Conservation (phyloP, 2,797 vertebrate genomes). For the Synanceia verrucosa region DNA sequence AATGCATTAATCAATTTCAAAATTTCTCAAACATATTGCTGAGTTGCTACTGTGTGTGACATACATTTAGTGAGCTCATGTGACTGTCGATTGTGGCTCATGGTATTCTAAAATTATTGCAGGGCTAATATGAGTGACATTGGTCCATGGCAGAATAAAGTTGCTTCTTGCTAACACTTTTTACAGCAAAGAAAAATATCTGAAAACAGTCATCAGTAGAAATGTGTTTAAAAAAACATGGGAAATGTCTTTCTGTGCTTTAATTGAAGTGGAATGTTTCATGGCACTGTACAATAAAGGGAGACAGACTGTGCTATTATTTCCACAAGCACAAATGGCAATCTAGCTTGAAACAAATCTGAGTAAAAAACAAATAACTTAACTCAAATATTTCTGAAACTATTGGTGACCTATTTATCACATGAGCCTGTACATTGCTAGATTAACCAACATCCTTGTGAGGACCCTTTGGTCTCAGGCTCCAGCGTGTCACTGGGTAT, state of each 20-base stretch:
- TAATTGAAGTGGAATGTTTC: constrained; percentile 77
- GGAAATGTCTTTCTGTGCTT: constrained; percentile 77
- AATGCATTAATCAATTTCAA: constrained; percentile 51
- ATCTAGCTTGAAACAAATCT: constrained; percentile 52
- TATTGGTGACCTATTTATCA: constrained; percentile 54
- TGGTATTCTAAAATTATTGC: constrained; percentile 70
- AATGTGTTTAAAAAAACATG: constrained; percentile 43
- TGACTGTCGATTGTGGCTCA: constrained; percentile 49
- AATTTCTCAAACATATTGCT: constrained; percentile 69
- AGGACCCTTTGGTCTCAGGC: constrained; percentile 77
- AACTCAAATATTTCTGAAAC: constrained; percentile 51
- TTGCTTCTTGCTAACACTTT: constrained; percentile 46
- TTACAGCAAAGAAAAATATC: constrained; percentile 22
- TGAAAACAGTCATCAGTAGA: too few relatives aligned
- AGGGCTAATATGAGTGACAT: constrained; percentile 62
- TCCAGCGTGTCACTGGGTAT: constrained; percentile 56
- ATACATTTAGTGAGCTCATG: constrained; percentile 41
- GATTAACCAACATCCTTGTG: constrained; percentile 62
- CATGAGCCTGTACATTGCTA: constrained; percentile 57
- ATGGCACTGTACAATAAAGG: constrained; percentile 81
- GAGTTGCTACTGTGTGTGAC: constrained; percentile 66
- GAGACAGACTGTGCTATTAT: constrained; percentile 74
- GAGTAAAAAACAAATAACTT: constrained; percentile 47
- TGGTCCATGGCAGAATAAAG: constrained; percentile 46
- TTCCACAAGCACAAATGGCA: constrained; percentile 64